These are phyloP conservation scores for Stenopsyche tienmushanensis DNA, from an alignment of 1,140 invertebrate genomes.

Conservation along the genomic window DNA sequence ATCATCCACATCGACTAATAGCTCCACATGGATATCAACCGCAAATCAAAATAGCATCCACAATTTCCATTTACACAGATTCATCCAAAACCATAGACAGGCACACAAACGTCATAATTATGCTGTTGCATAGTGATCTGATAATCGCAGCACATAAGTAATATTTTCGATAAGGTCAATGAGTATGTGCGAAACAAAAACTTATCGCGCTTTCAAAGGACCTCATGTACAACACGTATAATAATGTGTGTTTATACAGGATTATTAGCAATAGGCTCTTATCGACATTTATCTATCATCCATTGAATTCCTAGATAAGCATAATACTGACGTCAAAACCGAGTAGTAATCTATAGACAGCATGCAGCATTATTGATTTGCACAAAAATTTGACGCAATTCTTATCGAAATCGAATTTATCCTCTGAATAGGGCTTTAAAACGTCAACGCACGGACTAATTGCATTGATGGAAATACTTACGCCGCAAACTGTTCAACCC, in stretches of 20 bases:
- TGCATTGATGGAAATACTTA: no score
- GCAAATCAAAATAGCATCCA: not conserved
- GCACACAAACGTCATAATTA: no score
- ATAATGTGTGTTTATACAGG: constrained; percentile 21
- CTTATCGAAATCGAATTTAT: no score
- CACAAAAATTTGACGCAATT: no score
- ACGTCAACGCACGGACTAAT: no score
- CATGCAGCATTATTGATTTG: no score
- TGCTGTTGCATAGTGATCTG: not conserved
- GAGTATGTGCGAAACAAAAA: not conserved
- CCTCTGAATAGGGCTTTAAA: no score
- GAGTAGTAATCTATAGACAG: no score
- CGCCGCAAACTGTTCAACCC: no score
- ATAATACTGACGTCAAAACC: constrained; percentile 2
- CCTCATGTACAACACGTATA: constrained; percentile 5
- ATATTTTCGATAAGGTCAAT: not conserved
- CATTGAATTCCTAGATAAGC: constrained; percentile 9
- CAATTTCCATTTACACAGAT: not conserved
- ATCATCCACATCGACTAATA: no score
- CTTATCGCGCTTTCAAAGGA: not conserved
- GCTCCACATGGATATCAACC: no score
- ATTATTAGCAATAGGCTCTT: constrained; percentile 7
- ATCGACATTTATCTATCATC: not conserved
- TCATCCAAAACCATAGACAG: no score
- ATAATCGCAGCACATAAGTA: not conserved